phyloP scores from a whole-genome alignment of 2,888 invertebrate genomes.

The Sphecodes monilicornis region DNA sequence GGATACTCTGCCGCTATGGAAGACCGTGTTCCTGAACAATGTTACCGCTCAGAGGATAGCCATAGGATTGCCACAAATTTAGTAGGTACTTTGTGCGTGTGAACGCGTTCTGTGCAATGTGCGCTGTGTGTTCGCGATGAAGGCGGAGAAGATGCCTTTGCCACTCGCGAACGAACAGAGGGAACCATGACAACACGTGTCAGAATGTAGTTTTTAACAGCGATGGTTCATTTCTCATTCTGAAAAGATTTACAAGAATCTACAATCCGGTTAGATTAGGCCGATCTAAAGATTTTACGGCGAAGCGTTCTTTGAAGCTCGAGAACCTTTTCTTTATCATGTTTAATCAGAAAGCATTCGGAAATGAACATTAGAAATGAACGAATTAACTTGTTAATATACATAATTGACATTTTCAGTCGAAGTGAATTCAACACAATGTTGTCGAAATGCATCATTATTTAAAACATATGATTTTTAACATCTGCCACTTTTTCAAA shows the following conservation, averaged over 20 bases:
- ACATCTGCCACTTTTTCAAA: background rate
- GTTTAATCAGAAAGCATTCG: background rate
- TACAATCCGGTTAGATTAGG: background rate
- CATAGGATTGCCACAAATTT: conserved; percentile 18
- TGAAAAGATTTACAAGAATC: background rate
- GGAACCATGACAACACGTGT: conserved; percentile 35
- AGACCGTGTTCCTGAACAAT: conserved; percentile 59
- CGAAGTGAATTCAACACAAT: background rate
- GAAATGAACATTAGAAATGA: background rate
- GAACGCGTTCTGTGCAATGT: conserved; percentile 19
- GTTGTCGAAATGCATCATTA: background rate
- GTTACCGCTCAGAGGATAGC: conserved; percentile 23
- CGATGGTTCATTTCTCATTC: background rate
- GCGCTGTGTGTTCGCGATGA: conserved; percentile 14
- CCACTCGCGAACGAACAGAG: conserved; percentile 35
- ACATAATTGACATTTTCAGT: background rate
- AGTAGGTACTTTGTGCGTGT: conserved; percentile 63
- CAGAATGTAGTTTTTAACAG: background rate
- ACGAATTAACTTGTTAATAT: background rate
- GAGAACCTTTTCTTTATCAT: background rate
- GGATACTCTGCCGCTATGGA: conserved; percentile 56
- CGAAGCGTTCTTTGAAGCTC: background rate
- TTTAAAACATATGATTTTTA: background rate
- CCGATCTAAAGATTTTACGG: background rate
- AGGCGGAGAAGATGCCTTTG: conserved; percentile 42